Conservation (phyloP, 2,113 vertebrate genomes). For the Sturnira hondurensis region DNA sequence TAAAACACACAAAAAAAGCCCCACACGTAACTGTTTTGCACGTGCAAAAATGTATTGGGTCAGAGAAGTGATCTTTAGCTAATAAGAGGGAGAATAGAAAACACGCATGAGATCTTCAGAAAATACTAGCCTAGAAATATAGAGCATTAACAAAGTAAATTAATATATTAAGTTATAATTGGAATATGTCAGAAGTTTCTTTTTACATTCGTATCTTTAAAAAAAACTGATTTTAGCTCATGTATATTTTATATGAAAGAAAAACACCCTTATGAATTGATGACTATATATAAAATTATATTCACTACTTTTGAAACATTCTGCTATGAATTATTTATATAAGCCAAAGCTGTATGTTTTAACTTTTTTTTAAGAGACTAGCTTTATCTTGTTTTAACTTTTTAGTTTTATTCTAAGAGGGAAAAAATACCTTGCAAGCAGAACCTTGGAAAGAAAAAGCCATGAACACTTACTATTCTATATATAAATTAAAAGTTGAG, state of each 20-base stretch:
- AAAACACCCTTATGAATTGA: conserved; percentile 93
- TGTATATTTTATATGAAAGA: conserved; percentile 92
- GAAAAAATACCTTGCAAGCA: conserved; percentile 86
- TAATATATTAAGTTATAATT: conserved; percentile 94
- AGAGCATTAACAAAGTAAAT: conserved; percentile 85
- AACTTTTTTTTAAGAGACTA: conserved; percentile 90
- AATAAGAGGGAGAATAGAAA: conserved; percentile 79
- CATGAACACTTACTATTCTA: conserved; percentile 96
- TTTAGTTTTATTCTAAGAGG: conserved; percentile 89
- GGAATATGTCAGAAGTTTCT: conserved; percentile 86
- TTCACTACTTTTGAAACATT: conserved; percentile 92
- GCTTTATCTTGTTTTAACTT: conserved; percentile 91
- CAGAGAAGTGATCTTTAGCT: conserved; percentile 83
- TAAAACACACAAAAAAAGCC: conserved; percentile 57
- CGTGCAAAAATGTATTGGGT: conserved; percentile 84
- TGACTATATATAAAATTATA: conserved; percentile 91
- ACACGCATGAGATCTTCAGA: conserved; percentile 85
- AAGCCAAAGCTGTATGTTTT: conserved; percentile 98
- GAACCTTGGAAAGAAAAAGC: conserved; percentile 97
- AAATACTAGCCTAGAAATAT: conserved; percentile 85
- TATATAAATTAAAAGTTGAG: conserved; percentile 98
- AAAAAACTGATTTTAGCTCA: conserved; percentile 86
- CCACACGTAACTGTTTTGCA: conserved; percentile 84
- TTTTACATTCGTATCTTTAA: conserved; percentile 87
- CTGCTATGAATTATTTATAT: conserved; percentile 97